Percentiles rank a stretch among this genome's conserved stretches.
Conservation (phyloP, 2,797 vertebrate genomes). For the Arctocebus calabarensis region DNA sequence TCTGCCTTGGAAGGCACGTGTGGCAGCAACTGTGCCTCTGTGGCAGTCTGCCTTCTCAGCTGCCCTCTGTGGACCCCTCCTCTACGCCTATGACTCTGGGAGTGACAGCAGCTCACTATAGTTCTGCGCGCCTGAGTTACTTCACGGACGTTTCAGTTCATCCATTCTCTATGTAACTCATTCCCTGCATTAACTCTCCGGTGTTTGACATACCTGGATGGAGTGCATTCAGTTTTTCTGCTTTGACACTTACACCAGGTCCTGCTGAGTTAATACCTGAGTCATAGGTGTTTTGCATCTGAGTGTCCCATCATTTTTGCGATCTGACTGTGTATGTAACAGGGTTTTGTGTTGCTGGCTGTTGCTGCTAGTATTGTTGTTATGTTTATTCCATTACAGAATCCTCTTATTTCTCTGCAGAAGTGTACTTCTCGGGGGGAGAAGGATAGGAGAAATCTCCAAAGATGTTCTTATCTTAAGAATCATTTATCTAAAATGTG, state of each 20-base stretch:
- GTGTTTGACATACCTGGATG: background rate
- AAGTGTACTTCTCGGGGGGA: background rate
- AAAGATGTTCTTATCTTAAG: slow-evolving; percentile 9
- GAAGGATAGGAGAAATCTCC: background rate
- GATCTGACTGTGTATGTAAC: background rate
- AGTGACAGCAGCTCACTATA: background rate
- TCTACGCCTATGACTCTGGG: no score
- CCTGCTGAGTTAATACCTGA: background rate
- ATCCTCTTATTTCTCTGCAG: background rate
- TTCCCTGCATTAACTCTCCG: background rate
- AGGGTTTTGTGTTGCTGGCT: background rate
- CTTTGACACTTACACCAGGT: background rate
- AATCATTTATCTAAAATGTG: background rate
- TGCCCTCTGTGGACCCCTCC: background rate
- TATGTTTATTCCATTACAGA: background rate
- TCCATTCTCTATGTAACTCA: background rate
- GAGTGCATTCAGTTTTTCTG: background rate
- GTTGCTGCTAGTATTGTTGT: background rate
- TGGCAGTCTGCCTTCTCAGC: background rate
- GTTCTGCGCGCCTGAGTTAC: background rate
- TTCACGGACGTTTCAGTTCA: background rate
- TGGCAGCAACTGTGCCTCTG: background rate
- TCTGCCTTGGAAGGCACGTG: background rate
- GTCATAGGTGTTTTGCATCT: background rate
- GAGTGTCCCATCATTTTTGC: background rate